Conservation (phyloP, 2,113 vertebrate genomes). For the Parotia lawesii region DNA sequence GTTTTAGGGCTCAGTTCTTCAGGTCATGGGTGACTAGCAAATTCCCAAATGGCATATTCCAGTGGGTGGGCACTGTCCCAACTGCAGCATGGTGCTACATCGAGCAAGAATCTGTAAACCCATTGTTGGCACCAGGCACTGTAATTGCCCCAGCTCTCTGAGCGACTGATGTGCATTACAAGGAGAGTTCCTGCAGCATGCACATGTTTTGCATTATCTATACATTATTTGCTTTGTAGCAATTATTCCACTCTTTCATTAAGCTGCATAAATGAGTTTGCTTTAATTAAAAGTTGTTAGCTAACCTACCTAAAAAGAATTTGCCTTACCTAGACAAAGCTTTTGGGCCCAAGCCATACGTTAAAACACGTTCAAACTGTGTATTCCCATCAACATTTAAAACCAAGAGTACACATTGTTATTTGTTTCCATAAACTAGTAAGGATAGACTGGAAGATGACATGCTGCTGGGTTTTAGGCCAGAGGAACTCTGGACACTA, state of each 20-base stretch:
- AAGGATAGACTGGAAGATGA: not conserved
- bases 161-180: not conserved
- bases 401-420: not conserved
- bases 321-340: not conserved
- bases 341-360: not conserved
- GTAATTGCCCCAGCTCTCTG: not conserved
- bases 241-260: conserved; percentile 13
- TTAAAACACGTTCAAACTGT: not conserved
- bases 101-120: not conserved
- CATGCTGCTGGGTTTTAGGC: not conserved
- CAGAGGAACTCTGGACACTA: not conserved
- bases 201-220: not conserved
- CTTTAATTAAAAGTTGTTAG: conserved; percentile 23
- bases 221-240: conserved; percentile 3
- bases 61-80: not conserved
- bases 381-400: not conserved
- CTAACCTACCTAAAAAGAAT: not conserved
- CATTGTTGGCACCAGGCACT: not conserved
- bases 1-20: not conserved
- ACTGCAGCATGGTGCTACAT: not conserved
- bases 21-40: not conserved
- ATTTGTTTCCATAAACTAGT: not conserved
- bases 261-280: not conserved
- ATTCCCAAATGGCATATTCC: not conserved
- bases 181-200: not conserved